A percentile compares a stretch with the other conserved stretches of the same genome.
These are phyloP conservation scores for Pyrochroa serraticornis DNA, from an alignment of 2,888 invertebrate species.

Conservation along the genomic window DNA sequence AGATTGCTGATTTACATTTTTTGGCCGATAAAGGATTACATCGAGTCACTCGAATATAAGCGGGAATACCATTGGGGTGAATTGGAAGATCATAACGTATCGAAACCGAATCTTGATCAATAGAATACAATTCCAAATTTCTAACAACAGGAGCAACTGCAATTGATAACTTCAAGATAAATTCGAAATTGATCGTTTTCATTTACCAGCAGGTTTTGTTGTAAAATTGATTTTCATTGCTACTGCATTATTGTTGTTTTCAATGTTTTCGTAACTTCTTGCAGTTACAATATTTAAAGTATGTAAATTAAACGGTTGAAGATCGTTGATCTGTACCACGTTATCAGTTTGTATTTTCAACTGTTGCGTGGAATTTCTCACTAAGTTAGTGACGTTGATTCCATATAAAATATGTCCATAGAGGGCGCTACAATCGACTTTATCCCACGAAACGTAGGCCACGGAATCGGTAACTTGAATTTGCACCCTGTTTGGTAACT, in stretches of 20 bases:
- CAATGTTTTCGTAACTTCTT: conserved; percentile 39
- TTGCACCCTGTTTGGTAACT: conserved; percentile 46
- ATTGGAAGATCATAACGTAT: conserved; percentile 49
- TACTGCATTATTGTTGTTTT: conserved; percentile 33
- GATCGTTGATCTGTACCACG: conserved; percentile 38
- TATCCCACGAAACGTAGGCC: conserved; percentile 47
- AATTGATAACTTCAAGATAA: conserved; percentile 26
- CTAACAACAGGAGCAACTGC: conserved; percentile 46
- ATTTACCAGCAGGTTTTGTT: conserved; percentile 49
- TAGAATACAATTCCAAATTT: conserved; percentile 51
- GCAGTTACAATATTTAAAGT: conserved; percentile 43
- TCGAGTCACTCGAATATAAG: conserved; percentile 40
- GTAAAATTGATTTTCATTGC: conserved; percentile 41
- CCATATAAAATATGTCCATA: conserved; percentile 47
- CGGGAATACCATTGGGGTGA: conserved; percentile 41
- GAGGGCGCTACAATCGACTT: conserved; percentile 40
- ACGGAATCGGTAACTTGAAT: conserved; percentile 40
- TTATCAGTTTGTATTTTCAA: conserved; percentile 38
- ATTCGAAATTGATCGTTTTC: background rate
- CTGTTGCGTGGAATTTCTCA: conserved; percentile 33
- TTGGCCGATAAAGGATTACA: conserved; percentile 43
- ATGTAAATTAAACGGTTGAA: conserved; percentile 47
- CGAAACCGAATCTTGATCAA: conserved; percentile 41
- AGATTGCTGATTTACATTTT: conserved; percentile 41
- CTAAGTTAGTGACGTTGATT: conserved; percentile 36